These are phyloP conservation scores for Chaenodraco wilsoni DNA, from an alignment of 2,797 vertebrate species.

Conservation along the genomic window DNA sequence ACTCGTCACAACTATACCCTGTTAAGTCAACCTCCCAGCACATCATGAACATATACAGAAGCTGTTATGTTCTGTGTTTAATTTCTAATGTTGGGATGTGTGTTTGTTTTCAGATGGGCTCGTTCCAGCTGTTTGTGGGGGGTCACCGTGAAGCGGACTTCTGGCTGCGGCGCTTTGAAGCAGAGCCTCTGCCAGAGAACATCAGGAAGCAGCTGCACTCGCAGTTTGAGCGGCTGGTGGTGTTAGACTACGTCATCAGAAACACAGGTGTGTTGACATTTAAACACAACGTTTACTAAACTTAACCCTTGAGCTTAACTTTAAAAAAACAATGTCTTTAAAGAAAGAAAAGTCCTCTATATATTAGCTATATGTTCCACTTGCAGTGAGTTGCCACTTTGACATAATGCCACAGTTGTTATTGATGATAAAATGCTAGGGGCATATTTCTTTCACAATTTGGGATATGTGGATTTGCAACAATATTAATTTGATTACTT, in stretches of 20 bases:
- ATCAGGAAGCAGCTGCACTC: conserved; percentile 96
- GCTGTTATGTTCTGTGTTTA: not conserved
- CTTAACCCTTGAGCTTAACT: too few species aligned
- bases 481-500: too few species aligned
- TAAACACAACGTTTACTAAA: conserved; percentile 1
- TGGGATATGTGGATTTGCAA: too few species aligned
- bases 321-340: too few species aligned
- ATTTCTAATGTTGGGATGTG: not conserved
- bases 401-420: too few species aligned
- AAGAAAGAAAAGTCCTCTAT: too few species aligned
- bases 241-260: conserved; percentile 96
- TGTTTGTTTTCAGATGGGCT: conserved; percentile 88
- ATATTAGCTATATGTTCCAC: too few species aligned
- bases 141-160: conserved; percentile 95
- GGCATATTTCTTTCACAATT: too few species aligned
- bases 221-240: conserved; percentile 95
- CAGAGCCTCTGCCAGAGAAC: conserved; percentile 96
- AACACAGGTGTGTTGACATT: conserved; percentile 89
- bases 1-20: not conserved
- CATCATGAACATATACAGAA: not conserved
- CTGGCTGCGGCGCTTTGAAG: conserved; percentile 97
- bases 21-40: not conserved
- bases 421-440: too few species aligned
- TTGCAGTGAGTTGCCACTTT: too few species aligned
- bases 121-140: conserved; percentile 97